phyloP scores from a whole-genome alignment of 1,140 invertebrate genomes.

The Rhopalosiphum maidis region DNA sequence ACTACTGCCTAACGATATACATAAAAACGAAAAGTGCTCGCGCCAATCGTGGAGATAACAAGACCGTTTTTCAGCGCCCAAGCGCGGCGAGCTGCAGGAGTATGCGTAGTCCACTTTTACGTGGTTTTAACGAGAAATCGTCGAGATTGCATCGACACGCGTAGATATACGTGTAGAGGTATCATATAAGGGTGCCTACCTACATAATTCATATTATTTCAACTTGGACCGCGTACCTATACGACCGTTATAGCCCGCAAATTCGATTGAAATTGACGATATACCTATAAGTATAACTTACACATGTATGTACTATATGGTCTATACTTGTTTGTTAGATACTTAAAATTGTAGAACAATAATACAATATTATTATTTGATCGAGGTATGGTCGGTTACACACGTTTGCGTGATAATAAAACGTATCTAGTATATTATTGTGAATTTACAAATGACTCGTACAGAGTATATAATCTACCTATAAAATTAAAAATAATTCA shows the following conservation, averaged over 20 bases:
- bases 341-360: background rate
- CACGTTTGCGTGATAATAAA: background rate
- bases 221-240: background rate
- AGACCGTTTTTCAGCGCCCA: background rate
- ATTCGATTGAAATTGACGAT: background rate
- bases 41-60: background rate
- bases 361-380: background rate
- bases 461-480: background rate
- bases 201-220: background rate
- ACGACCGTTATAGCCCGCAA: background rate
- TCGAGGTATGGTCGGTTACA: background rate
- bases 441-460: no score
- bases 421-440: background rate
- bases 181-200: background rate
- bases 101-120: background rate
- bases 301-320: background rate
- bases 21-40: constrained; percentile 17
- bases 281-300: background rate
- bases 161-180: background rate
- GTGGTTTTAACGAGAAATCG: background rate
- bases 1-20: background rate
- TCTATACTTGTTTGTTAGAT: background rate
- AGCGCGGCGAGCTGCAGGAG: background rate
- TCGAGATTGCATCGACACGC: background rate
- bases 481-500: background rate